Evolutionary conservation across 2,113 vertebrate species (phyloP).

Genomic region (Morone saxatilis): DNA sequence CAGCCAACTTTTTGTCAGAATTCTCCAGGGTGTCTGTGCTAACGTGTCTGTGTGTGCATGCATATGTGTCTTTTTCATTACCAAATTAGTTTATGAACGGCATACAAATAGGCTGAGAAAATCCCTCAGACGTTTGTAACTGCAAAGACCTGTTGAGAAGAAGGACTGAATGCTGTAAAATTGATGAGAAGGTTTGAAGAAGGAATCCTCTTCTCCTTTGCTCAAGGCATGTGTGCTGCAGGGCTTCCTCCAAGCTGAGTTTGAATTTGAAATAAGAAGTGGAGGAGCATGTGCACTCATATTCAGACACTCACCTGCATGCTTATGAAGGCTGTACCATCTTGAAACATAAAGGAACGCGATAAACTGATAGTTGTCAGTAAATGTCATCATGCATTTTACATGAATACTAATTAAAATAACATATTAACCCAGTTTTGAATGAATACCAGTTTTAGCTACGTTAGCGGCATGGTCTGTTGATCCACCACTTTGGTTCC

Average conservation of each 20-base stretch:
- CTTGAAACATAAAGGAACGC: constrained; percentile 1
- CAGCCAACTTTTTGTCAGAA: constrained; percentile 44
- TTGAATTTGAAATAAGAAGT: constrained; percentile 66
- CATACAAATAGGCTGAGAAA: constrained; percentile 22
- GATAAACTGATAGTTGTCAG: no score
- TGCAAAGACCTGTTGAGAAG: constrained; percentile 22
- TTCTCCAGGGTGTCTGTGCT: constrained; percentile 36
- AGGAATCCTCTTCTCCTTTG: constrained; percentile 45
- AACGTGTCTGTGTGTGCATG: neutral
- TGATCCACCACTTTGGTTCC: neutral
- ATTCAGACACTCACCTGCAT: neutral
- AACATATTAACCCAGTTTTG: neutral
- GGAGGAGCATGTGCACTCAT: constrained; percentile 6
- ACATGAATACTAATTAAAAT: neutral
- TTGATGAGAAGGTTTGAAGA: constrained; percentile 57
- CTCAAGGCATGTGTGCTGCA: constrained; percentile 60
- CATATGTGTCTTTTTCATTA: constrained; percentile 18
- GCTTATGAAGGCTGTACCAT: neutral
- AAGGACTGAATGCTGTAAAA: constrained; percentile 31
- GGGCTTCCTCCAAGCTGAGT: constrained; percentile 64
- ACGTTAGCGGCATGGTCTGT: neutral
- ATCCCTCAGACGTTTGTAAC: constrained; percentile 44
- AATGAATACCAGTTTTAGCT: no score
- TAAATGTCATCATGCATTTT: neutral
- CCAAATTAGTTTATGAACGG: constrained; percentile 35